Evolutionary conservation across 2,797 vertebrate species (phyloP).

Genomic region (Peromyscus nudipes): DNA sequence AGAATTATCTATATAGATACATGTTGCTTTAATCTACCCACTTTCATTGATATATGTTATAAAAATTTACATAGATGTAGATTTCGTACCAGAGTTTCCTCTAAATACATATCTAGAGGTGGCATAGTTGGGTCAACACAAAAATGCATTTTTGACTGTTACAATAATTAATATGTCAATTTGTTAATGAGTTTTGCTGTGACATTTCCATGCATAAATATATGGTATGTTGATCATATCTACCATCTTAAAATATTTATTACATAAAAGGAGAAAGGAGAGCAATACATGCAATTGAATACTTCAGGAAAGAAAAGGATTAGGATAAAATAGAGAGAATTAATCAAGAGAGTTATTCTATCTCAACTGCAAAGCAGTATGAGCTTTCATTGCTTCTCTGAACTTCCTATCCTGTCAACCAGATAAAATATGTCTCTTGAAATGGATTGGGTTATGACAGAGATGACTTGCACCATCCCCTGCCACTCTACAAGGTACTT

Average conservation of each 20-base stretch:
- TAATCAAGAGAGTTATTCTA: neutral
- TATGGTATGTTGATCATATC: neutral
- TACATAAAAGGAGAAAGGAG: neutral
- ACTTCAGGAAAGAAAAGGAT: neutral
- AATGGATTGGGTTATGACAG: neutral
- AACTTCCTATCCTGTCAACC: neutral
- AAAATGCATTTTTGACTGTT: neutral
- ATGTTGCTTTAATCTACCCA: neutral
- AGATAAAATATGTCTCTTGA: neutral
- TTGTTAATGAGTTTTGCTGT: neutral
- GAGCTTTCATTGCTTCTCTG: neutral
- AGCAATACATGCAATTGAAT: neutral
- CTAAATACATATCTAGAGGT: neutral
- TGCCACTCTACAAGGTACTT: neutral
- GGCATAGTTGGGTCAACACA: neutral
- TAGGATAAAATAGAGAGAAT: neutral
- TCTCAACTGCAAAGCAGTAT: neutral
- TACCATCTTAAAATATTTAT: neutral
- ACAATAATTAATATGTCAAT: neutral
- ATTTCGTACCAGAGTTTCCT: constrained; percentile 2
- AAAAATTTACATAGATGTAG: neutral
- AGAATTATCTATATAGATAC: neutral
- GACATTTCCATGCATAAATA: neutral
- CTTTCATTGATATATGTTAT: neutral
- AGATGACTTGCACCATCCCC: neutral